phyloP scores from a whole-genome alignment of 2,797 vertebrate species.

The Myotis daubentonii region DNA sequence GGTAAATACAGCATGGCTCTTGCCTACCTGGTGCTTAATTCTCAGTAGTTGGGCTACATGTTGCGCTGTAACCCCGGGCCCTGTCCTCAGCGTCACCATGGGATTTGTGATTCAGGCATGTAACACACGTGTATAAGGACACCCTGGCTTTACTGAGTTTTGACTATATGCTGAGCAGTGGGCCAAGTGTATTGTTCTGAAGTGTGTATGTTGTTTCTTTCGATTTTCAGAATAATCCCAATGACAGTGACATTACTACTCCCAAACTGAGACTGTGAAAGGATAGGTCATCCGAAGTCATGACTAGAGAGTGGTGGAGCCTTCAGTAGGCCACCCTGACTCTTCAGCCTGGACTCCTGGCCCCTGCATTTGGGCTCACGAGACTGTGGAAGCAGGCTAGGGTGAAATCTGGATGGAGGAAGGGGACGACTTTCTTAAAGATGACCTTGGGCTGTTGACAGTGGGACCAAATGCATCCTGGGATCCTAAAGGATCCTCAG shows the following conservation, averaged over 20 bases:
- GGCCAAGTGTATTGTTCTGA: neutral
- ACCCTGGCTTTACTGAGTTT: neutral
- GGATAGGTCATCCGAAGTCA: neutral
- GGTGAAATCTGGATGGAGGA: neutral
- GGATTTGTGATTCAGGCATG: neutral
- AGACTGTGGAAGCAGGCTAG: neutral
- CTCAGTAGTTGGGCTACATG: neutral
- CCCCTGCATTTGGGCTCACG: neutral
- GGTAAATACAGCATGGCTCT: neutral
- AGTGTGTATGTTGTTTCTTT: neutral
- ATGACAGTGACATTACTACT: neutral
- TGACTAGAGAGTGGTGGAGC: neutral
- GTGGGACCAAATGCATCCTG: neutral
- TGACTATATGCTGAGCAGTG: no score
- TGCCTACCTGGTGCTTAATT: rapidly evolving
- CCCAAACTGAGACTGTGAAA: neutral
- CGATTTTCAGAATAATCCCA: neutral
- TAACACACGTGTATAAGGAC: neutral
- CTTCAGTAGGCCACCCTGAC: neutral
- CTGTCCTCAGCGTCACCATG: neutral
- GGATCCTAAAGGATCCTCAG: neutral
- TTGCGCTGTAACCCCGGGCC: neutral
- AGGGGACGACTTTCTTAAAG: neutral
- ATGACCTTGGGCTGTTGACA: neutral
- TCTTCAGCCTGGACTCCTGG: neutral